phyloP scores from a whole-genome alignment of 1,140 invertebrate genomes.

The Drosophila oshimai region DNA sequence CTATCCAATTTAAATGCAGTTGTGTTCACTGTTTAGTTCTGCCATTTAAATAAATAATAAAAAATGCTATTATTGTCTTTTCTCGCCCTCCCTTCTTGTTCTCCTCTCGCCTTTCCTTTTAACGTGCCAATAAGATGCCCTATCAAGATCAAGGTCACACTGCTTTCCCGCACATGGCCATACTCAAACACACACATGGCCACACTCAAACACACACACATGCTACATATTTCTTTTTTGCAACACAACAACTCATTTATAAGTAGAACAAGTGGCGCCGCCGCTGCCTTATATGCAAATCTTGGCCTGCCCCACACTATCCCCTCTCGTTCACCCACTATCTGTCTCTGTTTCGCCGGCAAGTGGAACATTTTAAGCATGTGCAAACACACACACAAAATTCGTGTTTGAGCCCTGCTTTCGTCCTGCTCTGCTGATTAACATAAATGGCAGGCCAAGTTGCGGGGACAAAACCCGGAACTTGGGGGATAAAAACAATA shows the following conservation, averaged over 20 bases:
- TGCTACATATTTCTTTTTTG: slow-evolving; percentile 2
- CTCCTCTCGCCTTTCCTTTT: not conserved
- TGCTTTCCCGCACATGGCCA: not conserved
- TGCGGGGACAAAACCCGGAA: not conserved
- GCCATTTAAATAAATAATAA: too few species aligned
- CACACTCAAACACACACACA: not conserved
- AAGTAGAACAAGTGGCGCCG: slow-evolving; percentile 45
- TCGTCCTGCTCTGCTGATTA: slow-evolving; percentile 28
- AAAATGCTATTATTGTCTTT: too few species aligned
- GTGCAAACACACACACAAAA: slow-evolving; percentile 32
- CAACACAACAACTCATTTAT: slow-evolving; percentile 35
- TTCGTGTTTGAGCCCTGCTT: not conserved
- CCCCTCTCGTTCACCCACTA: not conserved
- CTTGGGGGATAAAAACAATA: not conserved
- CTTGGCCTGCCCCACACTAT: not conserved
- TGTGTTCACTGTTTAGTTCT: too few species aligned
- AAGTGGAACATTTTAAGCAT: slow-evolving; percentile 41
- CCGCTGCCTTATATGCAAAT: slow-evolving; percentile 30
- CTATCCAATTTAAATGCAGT: too few species aligned
- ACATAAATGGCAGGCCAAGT: slow-evolving; percentile 41
- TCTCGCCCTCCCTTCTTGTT: not conserved
- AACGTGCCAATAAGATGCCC: too few species aligned
- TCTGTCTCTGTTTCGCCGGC: not conserved
- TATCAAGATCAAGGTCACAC: slow-evolving; percentile 34
- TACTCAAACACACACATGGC: slow-evolving; percentile 1